phyloP scores from a whole-genome alignment of 2,888 invertebrate species.

The Lordiphosa andalusiaca region DNA sequence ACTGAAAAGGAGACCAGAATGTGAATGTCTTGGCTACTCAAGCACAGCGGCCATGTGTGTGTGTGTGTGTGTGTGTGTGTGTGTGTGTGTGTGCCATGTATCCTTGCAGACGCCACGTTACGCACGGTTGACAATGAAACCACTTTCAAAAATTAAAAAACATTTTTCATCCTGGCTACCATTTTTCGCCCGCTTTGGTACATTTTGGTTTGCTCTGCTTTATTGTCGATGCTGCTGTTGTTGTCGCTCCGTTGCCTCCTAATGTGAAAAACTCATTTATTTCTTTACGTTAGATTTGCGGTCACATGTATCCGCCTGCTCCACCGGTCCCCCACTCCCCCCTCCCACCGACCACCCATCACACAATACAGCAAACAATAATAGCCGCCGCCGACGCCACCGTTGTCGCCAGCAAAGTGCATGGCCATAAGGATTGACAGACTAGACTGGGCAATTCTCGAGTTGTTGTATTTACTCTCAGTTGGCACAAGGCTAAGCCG shows the following conservation, averaged over 20 bases:
- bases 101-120: conserved; percentile 70
- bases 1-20: conserved; percentile 19
- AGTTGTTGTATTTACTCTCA: conserved; percentile 49
- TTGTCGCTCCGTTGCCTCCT: conserved; percentile 69
- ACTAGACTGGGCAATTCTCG: conserved; percentile 16
- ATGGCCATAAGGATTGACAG: conserved; percentile 10
- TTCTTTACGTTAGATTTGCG: conserved; percentile 71
- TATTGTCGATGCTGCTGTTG: conserved; percentile 31
- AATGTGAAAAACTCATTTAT: conserved; percentile 74
- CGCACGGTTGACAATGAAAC: conserved; percentile 78
- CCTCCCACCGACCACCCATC: not conserved
- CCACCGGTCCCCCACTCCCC: no score
- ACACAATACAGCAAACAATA: not conserved
- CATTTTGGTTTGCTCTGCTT: conserved; percentile 28
- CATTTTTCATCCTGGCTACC: conserved; percentile 76
- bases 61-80: conserved; percentile 12
- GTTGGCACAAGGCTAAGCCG: conserved; percentile 65
- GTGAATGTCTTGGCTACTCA: conserved; percentile 53
- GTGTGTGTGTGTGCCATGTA: conserved; percentile 25
- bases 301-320: conserved; percentile 36
- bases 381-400: no score
- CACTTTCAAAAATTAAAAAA: conserved; percentile 79
- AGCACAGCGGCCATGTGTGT: conserved; percentile 59
- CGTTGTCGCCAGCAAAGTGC: conserved; percentile 12
- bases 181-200: conserved; percentile 48